Conservation (phyloP, 2,113 vertebrate genomes). For the Xerus inauris region DNA sequence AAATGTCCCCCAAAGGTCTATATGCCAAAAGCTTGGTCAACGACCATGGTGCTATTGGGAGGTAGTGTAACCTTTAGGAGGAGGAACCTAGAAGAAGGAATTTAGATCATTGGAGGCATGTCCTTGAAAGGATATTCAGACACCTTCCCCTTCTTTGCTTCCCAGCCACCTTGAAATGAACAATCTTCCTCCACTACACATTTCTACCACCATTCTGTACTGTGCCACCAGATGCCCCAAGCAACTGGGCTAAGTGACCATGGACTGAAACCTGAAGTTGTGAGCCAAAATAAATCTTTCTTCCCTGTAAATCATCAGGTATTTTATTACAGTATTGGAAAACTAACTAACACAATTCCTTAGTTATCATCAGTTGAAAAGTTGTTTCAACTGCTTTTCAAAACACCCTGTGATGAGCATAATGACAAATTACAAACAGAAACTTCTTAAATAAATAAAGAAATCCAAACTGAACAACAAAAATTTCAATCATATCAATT, state of each 20-base stretch:
- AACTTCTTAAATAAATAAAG: conserved; percentile 18
- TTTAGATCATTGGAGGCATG: background rate
- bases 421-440: conserved; percentile 35
- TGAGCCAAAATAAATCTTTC: background rate
- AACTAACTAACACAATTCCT: background rate
- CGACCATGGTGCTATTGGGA: background rate
- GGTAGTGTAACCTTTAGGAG: background rate
- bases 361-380: conserved; percentile 36
- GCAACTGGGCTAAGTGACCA: background rate
- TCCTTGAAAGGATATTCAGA: background rate
- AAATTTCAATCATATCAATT: conserved; percentile 35
- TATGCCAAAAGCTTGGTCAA: background rate
- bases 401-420: background rate
- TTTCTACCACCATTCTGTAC: background rate
- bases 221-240: background rate
- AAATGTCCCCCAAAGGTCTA: background rate
- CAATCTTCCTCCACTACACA: background rate
- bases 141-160: background rate
- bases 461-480: background rate
- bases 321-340: background rate
- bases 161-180: background rate
- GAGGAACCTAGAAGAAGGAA: background rate
- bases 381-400: conserved; percentile 28
- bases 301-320: background rate
- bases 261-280: background rate